Conservation (phyloP, 2,888 invertebrate genomes). For the Camptogramma bilineatum region DNA sequence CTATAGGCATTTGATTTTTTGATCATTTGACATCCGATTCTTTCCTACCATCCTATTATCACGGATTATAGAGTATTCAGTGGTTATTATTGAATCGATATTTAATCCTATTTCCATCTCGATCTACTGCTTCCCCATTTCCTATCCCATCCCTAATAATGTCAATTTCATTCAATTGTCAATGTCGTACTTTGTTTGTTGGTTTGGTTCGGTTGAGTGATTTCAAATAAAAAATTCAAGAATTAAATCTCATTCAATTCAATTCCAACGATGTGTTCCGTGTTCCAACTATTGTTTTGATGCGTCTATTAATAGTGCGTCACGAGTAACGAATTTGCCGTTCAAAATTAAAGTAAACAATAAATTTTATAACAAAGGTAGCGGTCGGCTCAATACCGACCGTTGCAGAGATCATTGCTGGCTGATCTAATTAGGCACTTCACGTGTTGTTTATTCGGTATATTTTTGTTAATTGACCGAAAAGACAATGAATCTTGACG, state of each 20-base stretch:
- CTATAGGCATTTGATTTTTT: no score
- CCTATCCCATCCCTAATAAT: no score
- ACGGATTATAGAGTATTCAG: no score
- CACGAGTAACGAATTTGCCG: slow-evolving; percentile 1
- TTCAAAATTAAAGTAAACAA: neutral
- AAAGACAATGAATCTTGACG: slow-evolving; percentile 68
- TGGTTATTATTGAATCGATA: no score
- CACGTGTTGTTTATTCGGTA: slow-evolving; percentile 39
- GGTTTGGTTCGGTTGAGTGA: no score
- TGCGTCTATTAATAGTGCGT: neutral
- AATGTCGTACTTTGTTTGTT: no score
- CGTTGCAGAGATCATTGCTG: neutral
- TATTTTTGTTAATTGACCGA: slow-evolving; percentile 31
- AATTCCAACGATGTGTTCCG: neutral
- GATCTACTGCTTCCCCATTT: no score
- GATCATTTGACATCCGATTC: no score
- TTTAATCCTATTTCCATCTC: no score
- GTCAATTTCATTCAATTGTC: no score
- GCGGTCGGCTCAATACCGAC: neutral
- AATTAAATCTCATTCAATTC: neutral
- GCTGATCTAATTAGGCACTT: slow-evolving; percentile 17
- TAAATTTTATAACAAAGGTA: neutral
- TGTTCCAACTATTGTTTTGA: neutral
- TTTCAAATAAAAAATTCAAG: neutral
- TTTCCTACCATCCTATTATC: no score